Evolutionary conservation across 2,113 vertebrate genomes (phyloP), one percentile per base, ranked within the genome.

Genomic region (Lota lota): DNA sequence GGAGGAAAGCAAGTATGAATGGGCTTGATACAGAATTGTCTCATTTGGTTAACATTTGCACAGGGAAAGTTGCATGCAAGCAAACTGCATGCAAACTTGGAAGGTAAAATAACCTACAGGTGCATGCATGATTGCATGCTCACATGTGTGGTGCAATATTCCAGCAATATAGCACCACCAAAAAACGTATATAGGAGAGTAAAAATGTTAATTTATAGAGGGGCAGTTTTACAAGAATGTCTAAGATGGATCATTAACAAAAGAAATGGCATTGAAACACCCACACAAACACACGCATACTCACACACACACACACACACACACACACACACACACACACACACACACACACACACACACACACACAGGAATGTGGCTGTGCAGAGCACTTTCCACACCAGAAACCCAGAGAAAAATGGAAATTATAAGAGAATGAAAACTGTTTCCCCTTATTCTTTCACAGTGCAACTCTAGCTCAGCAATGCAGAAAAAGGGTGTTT

Each of bases 291-390:
- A 18, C 61, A 33, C 3, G 15, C 61, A 33, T 5, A 11, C 20
- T 33, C 7, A 18, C 22, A 19, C 22, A 36, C 28, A n/a, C 21
- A 22, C 62, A 64, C 17, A n/a, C 61, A 63, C 60, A 62, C 60
- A 62, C 22, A 62, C 8, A 28, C 61, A 62, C 61, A 59, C 17
- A 59, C 57, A 59, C 57, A 59, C 57, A 61, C 22, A 28, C 24
- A 62, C 61, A 33, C 24, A 28, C 61, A 62, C 61, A n/a, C 24
- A n/a, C 2, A 47, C 40, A 47, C 40, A 47, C 2, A 12, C 40
- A 10, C 10, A 47, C 40, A 47, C 10, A 47, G 40, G 40, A 47
- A 47, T 47, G 40, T 47, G 40, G 40, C 40, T 33, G 2, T 33
- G 28, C 4, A 33, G 28, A 33, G 7, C 4, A 6, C 28, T 33